Conservation (phyloP, 2,113 vertebrate species). For the Willisornis vidua region DNA sequence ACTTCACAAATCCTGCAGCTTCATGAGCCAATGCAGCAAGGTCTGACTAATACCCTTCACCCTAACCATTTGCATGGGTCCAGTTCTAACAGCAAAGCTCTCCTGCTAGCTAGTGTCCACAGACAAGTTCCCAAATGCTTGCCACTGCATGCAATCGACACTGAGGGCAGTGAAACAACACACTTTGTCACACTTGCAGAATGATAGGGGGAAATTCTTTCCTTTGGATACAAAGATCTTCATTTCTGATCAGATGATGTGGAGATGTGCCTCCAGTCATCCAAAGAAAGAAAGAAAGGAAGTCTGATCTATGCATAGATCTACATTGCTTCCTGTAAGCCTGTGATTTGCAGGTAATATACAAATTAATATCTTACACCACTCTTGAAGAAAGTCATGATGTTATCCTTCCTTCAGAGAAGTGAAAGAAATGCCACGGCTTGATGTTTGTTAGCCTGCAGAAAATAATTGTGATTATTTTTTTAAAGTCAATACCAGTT, state of each 20-base stretch:
- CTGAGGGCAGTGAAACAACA: background rate
- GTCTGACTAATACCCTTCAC: background rate
- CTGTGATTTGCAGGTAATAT: background rate
- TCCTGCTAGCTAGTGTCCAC: background rate
- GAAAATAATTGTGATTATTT: background rate
- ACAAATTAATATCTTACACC: background rate
- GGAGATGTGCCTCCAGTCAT: background rate
- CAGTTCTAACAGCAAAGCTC: background rate
- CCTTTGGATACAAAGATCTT: background rate
- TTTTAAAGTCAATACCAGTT: background rate
- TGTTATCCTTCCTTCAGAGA: background rate
- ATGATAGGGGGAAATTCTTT: background rate
- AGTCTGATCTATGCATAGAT: background rate
- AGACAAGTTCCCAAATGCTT: background rate
- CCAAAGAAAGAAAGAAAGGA: background rate
- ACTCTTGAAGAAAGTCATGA: background rate
- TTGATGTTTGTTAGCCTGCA: background rate
- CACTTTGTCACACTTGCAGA: background rate
- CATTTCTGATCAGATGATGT: background rate
- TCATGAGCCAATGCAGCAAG: background rate
- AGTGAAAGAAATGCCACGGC: background rate
- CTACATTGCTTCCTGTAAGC: background rate
- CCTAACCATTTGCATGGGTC: background rate
- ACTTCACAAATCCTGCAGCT: background rate
- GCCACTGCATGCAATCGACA: background rate